Percentiles rank a stretch among this genome's conserved stretches.
These are phyloP conservation scores for Nilaparvata lugens DNA, from an alignment of 1,140 invertebrate species.

Conservation along the genomic window DNA sequence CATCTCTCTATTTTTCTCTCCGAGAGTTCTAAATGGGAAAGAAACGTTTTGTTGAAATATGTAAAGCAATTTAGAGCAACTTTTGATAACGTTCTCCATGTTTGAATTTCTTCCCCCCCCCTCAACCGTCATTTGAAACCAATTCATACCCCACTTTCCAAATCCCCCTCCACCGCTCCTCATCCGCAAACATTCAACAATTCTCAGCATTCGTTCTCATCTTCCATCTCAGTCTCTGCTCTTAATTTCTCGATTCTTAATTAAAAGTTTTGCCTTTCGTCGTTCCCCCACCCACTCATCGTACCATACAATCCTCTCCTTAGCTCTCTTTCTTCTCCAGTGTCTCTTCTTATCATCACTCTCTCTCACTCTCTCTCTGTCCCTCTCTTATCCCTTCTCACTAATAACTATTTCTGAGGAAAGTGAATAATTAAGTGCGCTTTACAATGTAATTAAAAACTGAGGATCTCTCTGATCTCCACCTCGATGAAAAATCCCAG, in stretches of 20 bases:
- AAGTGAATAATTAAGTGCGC: not conserved
- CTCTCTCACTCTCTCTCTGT: not conserved
- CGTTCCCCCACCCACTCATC: not conserved
- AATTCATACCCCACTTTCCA: no score
- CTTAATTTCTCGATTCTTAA: constrained; percentile 3
- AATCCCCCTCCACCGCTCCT: no score
- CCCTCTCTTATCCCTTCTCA: not conserved
- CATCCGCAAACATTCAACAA: no score
- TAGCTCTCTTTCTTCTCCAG: no score
- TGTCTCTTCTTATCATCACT: no score
- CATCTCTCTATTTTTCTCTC: no score
- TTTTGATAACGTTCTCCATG: not conserved
- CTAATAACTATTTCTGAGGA: not conserved
- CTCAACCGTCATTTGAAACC: not conserved
- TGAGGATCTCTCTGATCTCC: not conserved
- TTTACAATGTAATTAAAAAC: constrained; percentile 3
- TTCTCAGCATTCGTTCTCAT: not conserved
- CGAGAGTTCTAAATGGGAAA: constrained; percentile 1
- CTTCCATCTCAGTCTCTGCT: not conserved
- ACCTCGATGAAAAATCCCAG: no score
- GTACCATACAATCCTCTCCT: not conserved
- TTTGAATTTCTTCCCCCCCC: not conserved
- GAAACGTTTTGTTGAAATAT: constrained; percentile 3
- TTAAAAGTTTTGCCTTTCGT: constrained; percentile 1
- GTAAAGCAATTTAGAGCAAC: constrained; percentile 3